Percentiles rank a stretch among this genome's conserved stretches.
Conservation (phyloP, 2,797 vertebrate genomes). For the Lithobates sylvaticus region DNA sequence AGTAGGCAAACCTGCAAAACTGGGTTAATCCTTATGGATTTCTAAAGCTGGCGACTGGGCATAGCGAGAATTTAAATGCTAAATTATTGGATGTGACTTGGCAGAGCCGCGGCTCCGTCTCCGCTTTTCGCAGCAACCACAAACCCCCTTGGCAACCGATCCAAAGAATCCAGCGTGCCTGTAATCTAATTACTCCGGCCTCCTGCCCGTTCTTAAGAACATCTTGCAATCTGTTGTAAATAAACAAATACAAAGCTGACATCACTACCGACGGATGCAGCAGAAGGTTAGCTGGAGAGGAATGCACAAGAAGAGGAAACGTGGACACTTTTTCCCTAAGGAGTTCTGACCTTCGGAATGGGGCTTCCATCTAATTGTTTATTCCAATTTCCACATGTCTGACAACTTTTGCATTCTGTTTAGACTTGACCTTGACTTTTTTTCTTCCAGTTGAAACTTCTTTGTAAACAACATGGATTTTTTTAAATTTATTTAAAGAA, state of each 20-base stretch:
- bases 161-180: neutral
- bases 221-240: slow-evolving; percentile 46
- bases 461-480: neutral
- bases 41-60: neutral
- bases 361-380: slow-evolving; percentile 7
- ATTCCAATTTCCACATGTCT: slow-evolving; percentile 25
- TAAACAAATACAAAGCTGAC: slow-evolving; percentile 46
- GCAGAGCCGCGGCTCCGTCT: neutral
- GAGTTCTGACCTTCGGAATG: neutral
- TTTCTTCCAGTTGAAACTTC: neutral
- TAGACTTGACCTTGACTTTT: neutral
- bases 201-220: slow-evolving; percentile 20
- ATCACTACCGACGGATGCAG: neutral
- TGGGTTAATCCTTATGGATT: slow-evolving; percentile 31
- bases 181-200: slow-evolving; percentile 13
- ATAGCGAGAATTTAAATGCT: neutral
- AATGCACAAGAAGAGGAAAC: slow-evolving; percentile 25
- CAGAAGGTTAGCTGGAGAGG: neutral
- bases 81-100: slow-evolving; percentile 23
- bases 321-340: neutral
- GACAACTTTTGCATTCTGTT: neutral
- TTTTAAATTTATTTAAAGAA: too few relatives aligned
- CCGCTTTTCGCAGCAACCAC: neutral
- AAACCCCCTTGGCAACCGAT: slow-evolving; percentile 4
- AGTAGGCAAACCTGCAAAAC: slow-evolving; percentile 9